Base-by-base conservation (phyloP, 2,113 vertebrate species). In the Psammodynastes pulverulentus region DNA sequence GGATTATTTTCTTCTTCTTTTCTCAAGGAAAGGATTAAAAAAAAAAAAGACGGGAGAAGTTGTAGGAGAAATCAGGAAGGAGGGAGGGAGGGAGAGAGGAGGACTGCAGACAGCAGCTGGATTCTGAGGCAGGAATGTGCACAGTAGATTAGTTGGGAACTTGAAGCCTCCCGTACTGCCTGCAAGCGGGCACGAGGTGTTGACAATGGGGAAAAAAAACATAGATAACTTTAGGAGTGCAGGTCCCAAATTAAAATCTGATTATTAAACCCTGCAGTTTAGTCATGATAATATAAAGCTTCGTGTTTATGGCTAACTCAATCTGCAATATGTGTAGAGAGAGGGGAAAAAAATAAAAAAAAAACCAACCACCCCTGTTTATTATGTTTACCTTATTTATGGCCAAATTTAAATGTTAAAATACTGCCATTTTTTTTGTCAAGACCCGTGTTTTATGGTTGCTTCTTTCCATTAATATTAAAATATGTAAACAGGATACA, bases 381-480 rank as follows among this genome's bases (percentile, higher is more conserved):
- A 93, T 96, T 95, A 91, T 91, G 3, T 94, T 93, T 53, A 4
- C 10, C 21, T 95, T 97, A 92, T 94, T 95, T 96, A 90, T 46
- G 90, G 84, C 54, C 84, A 96, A 95, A 97, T 94, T 92, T 51
- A 93, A 94, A 49, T 93, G 58, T 90, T 96, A 93, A 96, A 96
- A 93, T 89, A 89, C 48, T 92, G 43, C 21, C 62, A 24, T 92
- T 67, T 94, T 92, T 90, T 88, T 91, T n/a, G 7, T 91, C n/a
- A 89, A 89, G 49, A 91, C 43, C 94, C 4, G n/a, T 95, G 49
- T 94, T 96, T 96, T 92, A 84, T 86, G 34, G 24, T 48, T 29
- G 39, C 95, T 94, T 95, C 84, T 93, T 95, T 26, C 26, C 54
- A 89, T 95, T 97, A 95, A 87, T 95, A 95, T 94, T 96, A 91